phyloP scores from a whole-genome alignment of 1,140 invertebrate species.

The Diplogasteroides magnus region DNA sequence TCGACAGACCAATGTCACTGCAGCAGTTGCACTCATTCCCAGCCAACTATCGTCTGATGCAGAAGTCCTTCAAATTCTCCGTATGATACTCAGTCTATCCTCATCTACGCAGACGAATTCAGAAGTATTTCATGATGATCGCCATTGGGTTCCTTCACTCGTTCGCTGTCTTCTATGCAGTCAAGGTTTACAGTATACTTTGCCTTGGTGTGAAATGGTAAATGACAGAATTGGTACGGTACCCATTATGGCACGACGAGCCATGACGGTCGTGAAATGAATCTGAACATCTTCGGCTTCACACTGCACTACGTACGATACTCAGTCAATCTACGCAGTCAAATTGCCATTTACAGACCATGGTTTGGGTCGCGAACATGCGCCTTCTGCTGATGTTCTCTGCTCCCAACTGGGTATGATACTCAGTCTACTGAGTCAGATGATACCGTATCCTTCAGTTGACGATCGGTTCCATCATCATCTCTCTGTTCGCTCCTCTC shows the following conservation, averaged over 20 bases:
- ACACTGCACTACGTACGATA: not conserved
- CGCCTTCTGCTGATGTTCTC: not conserved
- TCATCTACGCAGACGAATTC: too few relatives aligned
- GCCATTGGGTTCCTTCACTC: not conserved
- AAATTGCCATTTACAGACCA: not conserved
- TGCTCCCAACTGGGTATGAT: not conserved
- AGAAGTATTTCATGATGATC: not conserved
- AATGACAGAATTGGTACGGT: not conserved
- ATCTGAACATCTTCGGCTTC: not conserved
- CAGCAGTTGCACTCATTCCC: slow-evolving; percentile 67
- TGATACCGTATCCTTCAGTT: not conserved
- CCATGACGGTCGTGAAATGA: not conserved
- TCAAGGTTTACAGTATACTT: not conserved
- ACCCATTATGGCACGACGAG: not conserved
- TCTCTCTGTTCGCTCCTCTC: not conserved
- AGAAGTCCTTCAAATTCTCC: not conserved
- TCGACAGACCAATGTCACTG: slow-evolving; percentile 85
- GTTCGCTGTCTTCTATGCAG: not conserved
- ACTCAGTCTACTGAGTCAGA: not conserved
- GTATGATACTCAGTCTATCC: too few relatives aligned
- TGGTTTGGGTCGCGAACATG: not conserved
- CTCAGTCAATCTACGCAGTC: too few relatives aligned
- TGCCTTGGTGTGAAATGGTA: too few relatives aligned
- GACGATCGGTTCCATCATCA: not conserved
- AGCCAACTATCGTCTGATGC: not conserved